Percentiles rank a stretch among this genome's conserved stretches.
Evolutionary conservation across 1,140 invertebrate genomes (phyloP).

Genomic region (Antheraea pernyi): DNA sequence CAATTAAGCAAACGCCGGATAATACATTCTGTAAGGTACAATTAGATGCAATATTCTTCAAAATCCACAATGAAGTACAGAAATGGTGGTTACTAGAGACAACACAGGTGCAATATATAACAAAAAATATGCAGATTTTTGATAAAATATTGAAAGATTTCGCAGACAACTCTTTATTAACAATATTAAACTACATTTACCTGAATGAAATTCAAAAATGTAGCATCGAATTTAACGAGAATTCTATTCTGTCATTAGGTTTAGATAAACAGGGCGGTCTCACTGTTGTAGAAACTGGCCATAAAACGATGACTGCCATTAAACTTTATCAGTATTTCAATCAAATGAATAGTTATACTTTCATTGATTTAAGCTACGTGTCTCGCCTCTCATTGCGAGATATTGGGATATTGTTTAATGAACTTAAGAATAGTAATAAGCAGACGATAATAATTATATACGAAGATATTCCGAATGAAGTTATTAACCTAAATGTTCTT

Average conservation of each 20-base stretch:
- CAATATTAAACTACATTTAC: slow-evolving; percentile 12
- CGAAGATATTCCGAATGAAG: neutral
- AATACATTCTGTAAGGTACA: slow-evolving; percentile 1
- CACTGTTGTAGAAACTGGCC: neutral
- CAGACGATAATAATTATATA: neutral
- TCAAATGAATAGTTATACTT: slow-evolving; percentile 1
- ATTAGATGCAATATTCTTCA: slow-evolving; percentile 12
- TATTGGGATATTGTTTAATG: neutral
- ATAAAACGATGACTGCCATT: neutral
- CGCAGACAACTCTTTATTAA: neutral
- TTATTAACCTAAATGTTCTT: neutral
- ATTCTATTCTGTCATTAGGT: neutral
- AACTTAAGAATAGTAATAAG: neutral
- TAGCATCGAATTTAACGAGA: neutral
- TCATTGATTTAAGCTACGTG: slow-evolving; percentile 7
- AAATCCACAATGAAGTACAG: slow-evolving; percentile 18
- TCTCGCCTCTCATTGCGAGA: neutral
- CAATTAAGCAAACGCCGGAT: neutral
- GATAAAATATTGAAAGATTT: neutral
- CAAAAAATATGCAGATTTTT: slow-evolving; percentile 7
- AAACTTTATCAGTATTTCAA: slow-evolving; percentile 3
- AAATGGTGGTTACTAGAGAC: slow-evolving; percentile 17
- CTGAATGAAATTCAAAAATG: slow-evolving; percentile 7
- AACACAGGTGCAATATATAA: slow-evolving; percentile 12
- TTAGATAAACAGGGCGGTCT: too few species aligned